phyloP scores from a whole-genome alignment of 2,888 invertebrate genomes.

The Sphecodes monilicornis region DNA sequence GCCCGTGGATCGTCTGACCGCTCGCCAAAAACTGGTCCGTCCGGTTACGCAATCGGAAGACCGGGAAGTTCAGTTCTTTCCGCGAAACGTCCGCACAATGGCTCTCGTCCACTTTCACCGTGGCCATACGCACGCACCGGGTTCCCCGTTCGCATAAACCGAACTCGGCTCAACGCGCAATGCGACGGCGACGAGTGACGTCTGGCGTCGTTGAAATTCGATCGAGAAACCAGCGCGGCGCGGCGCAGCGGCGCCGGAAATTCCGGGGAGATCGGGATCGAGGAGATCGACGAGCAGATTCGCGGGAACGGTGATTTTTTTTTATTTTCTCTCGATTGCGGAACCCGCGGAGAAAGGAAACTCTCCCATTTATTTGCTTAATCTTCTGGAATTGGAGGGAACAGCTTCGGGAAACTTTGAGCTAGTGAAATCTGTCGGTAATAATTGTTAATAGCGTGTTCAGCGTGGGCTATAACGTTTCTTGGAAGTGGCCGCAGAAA shows the following conservation, averaged over 20 bases:
- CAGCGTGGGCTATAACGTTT: not conserved
- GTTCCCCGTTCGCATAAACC: not conserved
- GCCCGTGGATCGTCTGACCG: slow-evolving; percentile 13
- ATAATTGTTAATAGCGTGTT: not conserved
- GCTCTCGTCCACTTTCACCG: slow-evolving; percentile 78
- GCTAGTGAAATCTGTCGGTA: not conserved
- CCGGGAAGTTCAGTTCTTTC: slow-evolving; percentile 74
- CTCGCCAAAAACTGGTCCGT: slow-evolving; percentile 77
- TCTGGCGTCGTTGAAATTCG: slow-evolving; percentile 24
- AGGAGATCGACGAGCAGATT: not conserved
- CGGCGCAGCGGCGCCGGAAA: slow-evolving; percentile 4
- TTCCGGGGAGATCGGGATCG: not conserved
- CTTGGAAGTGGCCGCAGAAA: too few relatives aligned
- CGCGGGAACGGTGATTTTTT: not conserved
- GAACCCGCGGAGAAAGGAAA: not conserved
- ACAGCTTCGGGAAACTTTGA: not conserved
- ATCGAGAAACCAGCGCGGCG: slow-evolving; percentile 3
- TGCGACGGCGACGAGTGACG: not conserved
- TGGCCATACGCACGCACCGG: slow-evolving; percentile 29
- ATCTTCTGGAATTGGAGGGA: not conserved
- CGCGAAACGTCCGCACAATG: slow-evolving; percentile 79
- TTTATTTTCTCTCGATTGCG: not conserved
- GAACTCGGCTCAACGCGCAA: not conserved
- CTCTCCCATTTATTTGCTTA: not conserved
- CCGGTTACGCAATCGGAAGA: slow-evolving; percentile 76